These are phyloP conservation scores for Cheilosia pagana DNA, from an alignment of 2,888 invertebrate species.

Conservation along the genomic window DNA sequence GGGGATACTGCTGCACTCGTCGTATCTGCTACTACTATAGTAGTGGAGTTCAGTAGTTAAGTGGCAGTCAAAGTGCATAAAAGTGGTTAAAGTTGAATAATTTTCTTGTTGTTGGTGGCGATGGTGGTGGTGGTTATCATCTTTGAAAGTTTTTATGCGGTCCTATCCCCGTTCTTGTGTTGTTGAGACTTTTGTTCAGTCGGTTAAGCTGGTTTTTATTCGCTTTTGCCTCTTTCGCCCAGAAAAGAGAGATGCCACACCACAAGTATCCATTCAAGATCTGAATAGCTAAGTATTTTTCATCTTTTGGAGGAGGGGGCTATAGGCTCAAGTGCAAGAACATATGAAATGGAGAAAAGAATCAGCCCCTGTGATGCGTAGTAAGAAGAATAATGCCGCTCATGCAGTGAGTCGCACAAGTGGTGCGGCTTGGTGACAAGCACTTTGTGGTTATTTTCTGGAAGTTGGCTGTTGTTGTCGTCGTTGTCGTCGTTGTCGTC, in stretches of 20 bases:
- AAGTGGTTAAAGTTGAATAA: slow-evolving; percentile 65
- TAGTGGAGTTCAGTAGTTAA: slow-evolving; percentile 47
- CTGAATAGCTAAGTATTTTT: slow-evolving; percentile 63
- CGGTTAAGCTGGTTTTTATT: slow-evolving; percentile 37
- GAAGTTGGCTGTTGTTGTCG: slow-evolving; percentile 19
- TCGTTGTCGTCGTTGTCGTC: slow-evolving; percentile 43
- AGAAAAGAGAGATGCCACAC: slow-evolving; percentile 18
- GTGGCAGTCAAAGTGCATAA: slow-evolving; percentile 62
- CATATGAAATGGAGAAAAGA: background rate
- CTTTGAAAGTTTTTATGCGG: slow-evolving; percentile 38
- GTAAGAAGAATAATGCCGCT: slow-evolving; percentile 40
- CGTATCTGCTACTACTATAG: slow-evolving; percentile 38
- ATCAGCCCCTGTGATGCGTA: slow-evolving; percentile 16
- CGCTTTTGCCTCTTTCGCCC: slow-evolving; percentile 24
- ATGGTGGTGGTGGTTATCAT: slow-evolving; percentile 22
- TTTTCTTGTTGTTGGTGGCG: slow-evolving; percentile 29
- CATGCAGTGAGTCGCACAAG: slow-evolving; percentile 42
- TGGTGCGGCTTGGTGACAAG: slow-evolving; percentile 43
- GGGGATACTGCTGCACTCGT: background rate
- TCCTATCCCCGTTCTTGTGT: slow-evolving; percentile 10
- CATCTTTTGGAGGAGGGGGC: slow-evolving; percentile 21
- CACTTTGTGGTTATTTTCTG: slow-evolving; percentile 64
- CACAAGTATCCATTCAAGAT: slow-evolving; percentile 52
- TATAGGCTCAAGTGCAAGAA: slow-evolving; percentile 20
- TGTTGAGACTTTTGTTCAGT: slow-evolving; percentile 46